Conservation (phyloP, 2,113 vertebrate species). For the Odontophorus gujanensis region DNA sequence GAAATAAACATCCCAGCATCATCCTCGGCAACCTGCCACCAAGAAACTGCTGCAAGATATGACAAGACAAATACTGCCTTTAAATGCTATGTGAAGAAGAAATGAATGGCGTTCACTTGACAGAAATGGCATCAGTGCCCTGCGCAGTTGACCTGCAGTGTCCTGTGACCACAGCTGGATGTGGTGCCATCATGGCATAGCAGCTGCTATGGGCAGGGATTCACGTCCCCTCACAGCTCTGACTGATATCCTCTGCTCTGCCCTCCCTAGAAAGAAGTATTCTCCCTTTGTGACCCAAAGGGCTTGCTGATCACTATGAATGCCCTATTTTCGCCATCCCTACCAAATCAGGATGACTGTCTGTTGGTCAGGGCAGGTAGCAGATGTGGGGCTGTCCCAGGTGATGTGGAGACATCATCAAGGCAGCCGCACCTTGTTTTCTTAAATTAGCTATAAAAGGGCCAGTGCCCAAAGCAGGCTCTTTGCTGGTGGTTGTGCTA, state of each 20-base stretch:
- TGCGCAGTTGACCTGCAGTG: not conserved
- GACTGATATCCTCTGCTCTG: not conserved
- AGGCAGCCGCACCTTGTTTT: not conserved
- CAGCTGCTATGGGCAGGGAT: not conserved
- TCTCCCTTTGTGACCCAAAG: not conserved
- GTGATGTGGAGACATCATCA: not conserved
- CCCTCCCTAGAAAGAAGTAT: not conserved
- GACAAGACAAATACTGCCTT: constrained; percentile 42
- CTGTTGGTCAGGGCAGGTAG: not conserved
- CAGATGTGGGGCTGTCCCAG: not conserved
- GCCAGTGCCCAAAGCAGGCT: not conserved
- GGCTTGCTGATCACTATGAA: accelerated
- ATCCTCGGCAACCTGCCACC: constrained; percentile 40
- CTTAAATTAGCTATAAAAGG: not conserved
- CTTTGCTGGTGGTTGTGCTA: not conserved
- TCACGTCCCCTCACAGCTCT: not conserved
- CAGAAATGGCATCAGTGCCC: not conserved
- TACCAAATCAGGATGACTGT: not conserved
- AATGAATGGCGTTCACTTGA: not conserved
- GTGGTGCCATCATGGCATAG: not conserved
- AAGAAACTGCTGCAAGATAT: constrained; percentile 58
- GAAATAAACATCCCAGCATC: constrained; percentile 62
- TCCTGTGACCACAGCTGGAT: not conserved
- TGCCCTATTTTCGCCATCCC: accelerated
- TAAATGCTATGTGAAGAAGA: not conserved